Conservation (phyloP, 2,888 invertebrate species). For the Sympetrum striolatum region DNA sequence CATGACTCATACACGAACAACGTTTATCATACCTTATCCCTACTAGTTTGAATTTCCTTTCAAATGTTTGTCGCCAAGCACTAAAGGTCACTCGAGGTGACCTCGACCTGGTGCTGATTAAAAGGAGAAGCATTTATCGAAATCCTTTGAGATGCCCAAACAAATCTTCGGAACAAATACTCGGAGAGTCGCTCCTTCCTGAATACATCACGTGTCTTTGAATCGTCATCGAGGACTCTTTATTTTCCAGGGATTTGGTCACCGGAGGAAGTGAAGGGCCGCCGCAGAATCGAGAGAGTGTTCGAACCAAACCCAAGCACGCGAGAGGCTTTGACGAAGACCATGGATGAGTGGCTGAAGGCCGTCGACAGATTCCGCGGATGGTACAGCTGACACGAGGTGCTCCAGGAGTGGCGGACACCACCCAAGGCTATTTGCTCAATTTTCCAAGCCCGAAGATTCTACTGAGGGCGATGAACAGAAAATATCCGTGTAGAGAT, state of each 20-base stretch:
- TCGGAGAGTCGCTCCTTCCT: no score
- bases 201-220: not conserved
- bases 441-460: not conserved
- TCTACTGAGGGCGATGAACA: not conserved
- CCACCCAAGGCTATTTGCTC: not conserved
- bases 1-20: no score
- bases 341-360: slow-evolving; percentile 65
- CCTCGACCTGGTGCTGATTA: no score
- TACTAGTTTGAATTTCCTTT: no score
- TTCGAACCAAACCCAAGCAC: slow-evolving; percentile 63
- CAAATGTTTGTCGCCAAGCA: no score
- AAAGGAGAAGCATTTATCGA: no score
- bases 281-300: slow-evolving; percentile 67
- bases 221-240: slow-evolving; percentile 46
- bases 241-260: slow-evolving; percentile 73
- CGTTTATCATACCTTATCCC: no score
- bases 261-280: slow-evolving; percentile 67
- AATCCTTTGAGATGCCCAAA: no score
- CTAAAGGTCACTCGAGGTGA: no score
- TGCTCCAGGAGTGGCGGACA: not conserved
- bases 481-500: no score
- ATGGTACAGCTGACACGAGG: slow-evolving; percentile 60
- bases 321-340: slow-evolving; percentile 49
- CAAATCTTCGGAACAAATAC: no score
- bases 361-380: slow-evolving; percentile 66